These are phyloP conservation scores for Turritopsis rubra DNA, from an alignment of 30 jellyfish, hydroid and myxozoan species.

Conservation along the genomic window DNA sequence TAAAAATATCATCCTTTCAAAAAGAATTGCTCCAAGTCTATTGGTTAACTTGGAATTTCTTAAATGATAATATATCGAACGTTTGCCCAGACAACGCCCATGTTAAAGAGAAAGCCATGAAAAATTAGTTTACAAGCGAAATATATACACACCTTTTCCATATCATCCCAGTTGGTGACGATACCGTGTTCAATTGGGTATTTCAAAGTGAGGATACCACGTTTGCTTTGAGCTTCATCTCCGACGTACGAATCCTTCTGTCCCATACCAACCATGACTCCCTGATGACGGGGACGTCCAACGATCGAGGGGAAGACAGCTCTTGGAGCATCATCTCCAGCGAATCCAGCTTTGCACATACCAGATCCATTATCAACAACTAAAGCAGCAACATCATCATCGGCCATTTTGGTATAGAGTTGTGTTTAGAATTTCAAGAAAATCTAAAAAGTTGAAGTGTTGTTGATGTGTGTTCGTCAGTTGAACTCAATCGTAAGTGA, in stretches of 20 bases:
- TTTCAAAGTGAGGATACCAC: constrained; percentile 96
- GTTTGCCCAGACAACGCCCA: neutral
- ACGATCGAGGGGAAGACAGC: constrained; percentile 99
- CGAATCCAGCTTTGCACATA: constrained; percentile 99
- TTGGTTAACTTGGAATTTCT: too few species aligned
- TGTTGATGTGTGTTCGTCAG: constrained; percentile 8
- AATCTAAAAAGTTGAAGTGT: neutral
- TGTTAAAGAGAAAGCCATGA: neutral
- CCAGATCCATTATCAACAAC: constrained; percentile 99
- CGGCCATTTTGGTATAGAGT: constrained; percentile 62
- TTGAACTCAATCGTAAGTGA: neutral
- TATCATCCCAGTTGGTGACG: constrained; percentile 99
- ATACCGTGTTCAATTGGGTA: constrained; percentile 99
- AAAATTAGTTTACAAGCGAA: neutral
- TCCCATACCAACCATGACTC: constrained; percentile 99
- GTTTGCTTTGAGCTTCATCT: constrained; percentile 99
- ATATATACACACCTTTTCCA: constrained; percentile 69
- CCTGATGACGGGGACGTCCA: constrained; percentile 99
- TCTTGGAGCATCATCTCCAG: constrained; percentile 99
- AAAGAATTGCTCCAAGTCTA: too few species aligned
- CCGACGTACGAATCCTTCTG: constrained; percentile 98
- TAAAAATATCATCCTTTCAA: too few species aligned
- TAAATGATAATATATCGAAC: too few species aligned
- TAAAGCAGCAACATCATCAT: constrained; percentile 98
- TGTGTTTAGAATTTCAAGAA: neutral